phyloP scores from a whole-genome alignment of 1,140 invertebrate genomes.

The Myzus persicae region DNA sequence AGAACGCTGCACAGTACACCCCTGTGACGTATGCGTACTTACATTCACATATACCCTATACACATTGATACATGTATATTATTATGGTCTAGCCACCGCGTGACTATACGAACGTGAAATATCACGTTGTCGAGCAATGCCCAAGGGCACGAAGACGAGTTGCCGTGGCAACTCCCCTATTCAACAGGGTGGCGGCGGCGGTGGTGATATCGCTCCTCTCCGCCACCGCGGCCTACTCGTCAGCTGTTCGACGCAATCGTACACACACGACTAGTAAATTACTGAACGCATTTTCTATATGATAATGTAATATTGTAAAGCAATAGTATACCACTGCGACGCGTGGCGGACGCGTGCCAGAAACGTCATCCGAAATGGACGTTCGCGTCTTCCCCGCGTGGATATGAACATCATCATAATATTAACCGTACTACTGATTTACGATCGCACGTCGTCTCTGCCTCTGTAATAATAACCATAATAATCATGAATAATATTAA shows the following conservation, averaged over 20 bases:
- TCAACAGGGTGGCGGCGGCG: conserved; percentile 34
- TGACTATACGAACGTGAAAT: background rate
- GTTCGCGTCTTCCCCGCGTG: background rate
- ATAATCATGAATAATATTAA: background rate
- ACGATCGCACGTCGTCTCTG: background rate
- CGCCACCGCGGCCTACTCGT: background rate
- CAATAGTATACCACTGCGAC: background rate
- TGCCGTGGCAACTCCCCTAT: conserved; percentile 52
- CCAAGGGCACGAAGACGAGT: conserved; percentile 24
- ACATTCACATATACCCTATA: background rate
- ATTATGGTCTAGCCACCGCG: background rate
- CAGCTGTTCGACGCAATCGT: conserved; percentile 32
- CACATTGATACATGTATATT: background rate
- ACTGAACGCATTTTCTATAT: background rate
- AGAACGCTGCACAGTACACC: background rate
- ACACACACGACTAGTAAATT: background rate
- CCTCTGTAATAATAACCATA: background rate
- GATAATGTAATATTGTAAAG: background rate
- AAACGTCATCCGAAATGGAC: background rate
- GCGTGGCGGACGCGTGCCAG: background rate
- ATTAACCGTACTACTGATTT: background rate
- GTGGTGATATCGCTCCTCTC: background rate
- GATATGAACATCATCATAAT: background rate
- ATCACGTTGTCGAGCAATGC: background rate
- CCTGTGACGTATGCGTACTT: background rate